These are phyloP conservation scores for Leptatherina wallacei DNA, from an alignment of 2,797 vertebrate genomes.

Conservation along the genomic window DNA sequence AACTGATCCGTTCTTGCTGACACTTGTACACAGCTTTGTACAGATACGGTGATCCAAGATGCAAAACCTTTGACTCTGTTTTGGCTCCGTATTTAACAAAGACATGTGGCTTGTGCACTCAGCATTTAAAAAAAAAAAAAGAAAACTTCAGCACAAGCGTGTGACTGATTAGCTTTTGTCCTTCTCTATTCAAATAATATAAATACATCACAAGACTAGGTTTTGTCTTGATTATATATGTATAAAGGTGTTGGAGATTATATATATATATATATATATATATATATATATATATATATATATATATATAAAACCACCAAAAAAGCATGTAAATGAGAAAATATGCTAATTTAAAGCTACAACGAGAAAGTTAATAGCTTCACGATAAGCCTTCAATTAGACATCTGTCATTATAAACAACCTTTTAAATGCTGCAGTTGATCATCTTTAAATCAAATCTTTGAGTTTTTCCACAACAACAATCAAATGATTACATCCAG, in stretches of 20 bases:
- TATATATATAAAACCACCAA: neutral
- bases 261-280: too few relatives aligned
- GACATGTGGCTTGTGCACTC: too few relatives aligned
- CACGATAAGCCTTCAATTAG: neutral
- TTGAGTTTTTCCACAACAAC: conserved; percentile 10
- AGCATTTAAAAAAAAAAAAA: too few relatives aligned
- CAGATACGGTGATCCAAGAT: neutral
- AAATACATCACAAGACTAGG: too few relatives aligned
- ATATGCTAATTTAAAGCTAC: neutral
- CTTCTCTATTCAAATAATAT: too few relatives aligned
- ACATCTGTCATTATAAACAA: neutral
- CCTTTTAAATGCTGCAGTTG: neutral
- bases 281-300: too few relatives aligned
- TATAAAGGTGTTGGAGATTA: too few relatives aligned
- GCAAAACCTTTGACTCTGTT: neutral
- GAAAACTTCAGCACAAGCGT: too few relatives aligned
- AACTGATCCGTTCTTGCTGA: too few relatives aligned
- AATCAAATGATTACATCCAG: conserved; percentile 7
- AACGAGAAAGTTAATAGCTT: neutral
- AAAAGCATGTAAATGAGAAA: neutral
- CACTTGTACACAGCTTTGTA: too few relatives aligned
- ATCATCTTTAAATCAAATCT: neutral
- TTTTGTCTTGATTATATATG: too few relatives aligned
- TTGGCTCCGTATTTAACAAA: neutral
- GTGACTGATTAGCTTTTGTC: too few relatives aligned